These are phyloP conservation scores for Sebastes nivosus DNA, from an alignment of 2,797 vertebrate genomes.

Conservation along the genomic window DNA sequence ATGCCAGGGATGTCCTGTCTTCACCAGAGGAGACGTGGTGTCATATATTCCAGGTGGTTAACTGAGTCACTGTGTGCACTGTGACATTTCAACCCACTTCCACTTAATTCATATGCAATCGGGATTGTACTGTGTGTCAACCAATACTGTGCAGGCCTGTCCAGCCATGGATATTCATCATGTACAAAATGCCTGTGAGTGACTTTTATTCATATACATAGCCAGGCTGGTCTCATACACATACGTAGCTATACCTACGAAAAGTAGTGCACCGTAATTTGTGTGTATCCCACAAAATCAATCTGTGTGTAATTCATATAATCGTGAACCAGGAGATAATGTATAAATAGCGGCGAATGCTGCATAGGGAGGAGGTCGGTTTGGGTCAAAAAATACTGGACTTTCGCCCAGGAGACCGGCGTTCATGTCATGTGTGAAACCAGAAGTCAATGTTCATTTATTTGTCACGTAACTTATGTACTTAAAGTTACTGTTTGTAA, in stretches of 20 bases:
- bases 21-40: slow-evolving; percentile 69
- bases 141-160: slow-evolving; percentile 41
- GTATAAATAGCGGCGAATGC: too few species aligned
- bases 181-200: slow-evolving; percentile 9
- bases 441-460: too few species aligned
- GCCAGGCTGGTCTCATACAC: not conserved
- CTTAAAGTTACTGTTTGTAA: too few species aligned
- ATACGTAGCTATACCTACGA: not conserved
- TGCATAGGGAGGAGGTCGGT: too few species aligned
- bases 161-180: slow-evolving; percentile 18
- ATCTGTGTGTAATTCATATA: too few species aligned
- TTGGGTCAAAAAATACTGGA: too few species aligned
- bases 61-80: slow-evolving; percentile 73
- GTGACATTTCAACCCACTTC: slow-evolving; percentile 69
- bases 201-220: slow-evolving; percentile 4
- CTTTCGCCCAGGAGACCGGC: too few species aligned
- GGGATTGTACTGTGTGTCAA: slow-evolving; percentile 44
- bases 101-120: slow-evolving; percentile 68
- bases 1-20: slow-evolving; percentile 75
- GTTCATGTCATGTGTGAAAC: too few species aligned
- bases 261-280: too few species aligned
- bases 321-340: too few species aligned
- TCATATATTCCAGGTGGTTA: slow-evolving; percentile 78
- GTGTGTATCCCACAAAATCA: too few species aligned
- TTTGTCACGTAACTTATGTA: too few species aligned